Base-by-base conservation (phyloP, 2,888 invertebrate species). In the Agrochola lychnidis region DNA sequence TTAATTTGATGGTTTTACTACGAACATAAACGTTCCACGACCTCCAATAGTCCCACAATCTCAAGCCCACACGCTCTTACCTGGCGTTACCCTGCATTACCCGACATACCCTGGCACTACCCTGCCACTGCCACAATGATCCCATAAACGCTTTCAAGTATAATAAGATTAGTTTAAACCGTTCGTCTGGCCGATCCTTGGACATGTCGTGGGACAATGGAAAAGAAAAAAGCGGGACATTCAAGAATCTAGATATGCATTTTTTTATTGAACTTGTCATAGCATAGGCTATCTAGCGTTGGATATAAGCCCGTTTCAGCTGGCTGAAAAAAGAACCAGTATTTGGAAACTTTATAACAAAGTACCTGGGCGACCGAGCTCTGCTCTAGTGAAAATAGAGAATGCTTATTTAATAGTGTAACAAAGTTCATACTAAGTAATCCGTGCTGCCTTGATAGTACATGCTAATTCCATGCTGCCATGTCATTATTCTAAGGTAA, bases 121-220 rank as follows among this genome's bases (percentile, higher is more conserved):
- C 87, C 79, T 59, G 73, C 70, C 81, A 78, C 82, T 45, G 76
- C 79, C 90, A 84, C 89, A 87, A 87, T 84, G 90, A 91, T 91
- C 91, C 90, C 82, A 86, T 91, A 89, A 91, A 92, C 91, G 91
- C 90, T 91, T 88, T 90, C 89, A 90, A 91, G 86, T 91, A 88
- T 90, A 92, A 93, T 93, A 90, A 92, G 93, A 93, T 93, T 93
- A 94, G 92, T 91, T 91, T 91, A 91, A 93, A 90, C 92, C 91
- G 87, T 90, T 90, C 88, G 90, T 91, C 92, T 92, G 91, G 90
- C 87, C 89, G 83, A 81, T 83, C 84, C 86, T 85, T 86, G 88
- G 81, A 84, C 73, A 67, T 48, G 25, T 70, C 63, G 64, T 74
- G 88, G 89, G 63, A 25, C 67, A 86, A 90, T 83, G 22, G 5